Percentiles rank a stretch among this genome's conserved stretches.
Conservation (phyloP, 1,140 invertebrate species). For the Anastatus disparis region DNA sequence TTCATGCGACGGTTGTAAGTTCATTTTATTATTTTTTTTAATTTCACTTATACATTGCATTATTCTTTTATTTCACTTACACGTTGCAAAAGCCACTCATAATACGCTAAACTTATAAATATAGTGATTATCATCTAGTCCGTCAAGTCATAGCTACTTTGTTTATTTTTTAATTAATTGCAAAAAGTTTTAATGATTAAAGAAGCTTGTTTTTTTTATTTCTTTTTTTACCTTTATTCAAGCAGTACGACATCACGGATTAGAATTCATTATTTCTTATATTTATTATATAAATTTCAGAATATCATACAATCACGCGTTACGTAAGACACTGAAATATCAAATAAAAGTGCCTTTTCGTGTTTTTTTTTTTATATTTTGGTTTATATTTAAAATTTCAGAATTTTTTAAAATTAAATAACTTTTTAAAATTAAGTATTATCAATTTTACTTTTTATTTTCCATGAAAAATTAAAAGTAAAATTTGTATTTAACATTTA, state of each 20-base stretch:
- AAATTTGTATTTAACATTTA: not conserved
- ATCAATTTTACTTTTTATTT: constrained; percentile 1
- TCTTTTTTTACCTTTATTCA: not conserved
- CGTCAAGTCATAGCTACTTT: constrained; percentile 32
- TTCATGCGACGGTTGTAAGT: constrained; percentile 1
- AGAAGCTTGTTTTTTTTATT: not conserved
- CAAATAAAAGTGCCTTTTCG: constrained; percentile 22
- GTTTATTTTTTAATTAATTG: not conserved
- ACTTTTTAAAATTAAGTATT: too few relatives aligned
- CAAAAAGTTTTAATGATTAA: not conserved
- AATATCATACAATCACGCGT: constrained; percentile 36
- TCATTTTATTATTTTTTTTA: constrained; percentile 37
- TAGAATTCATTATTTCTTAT: constrained; percentile 20
- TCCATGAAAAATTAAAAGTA: not conserved
- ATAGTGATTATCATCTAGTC: constrained; percentile 45
- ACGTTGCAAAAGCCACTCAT: constrained; percentile 55
- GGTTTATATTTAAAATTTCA: too few relatives aligned
- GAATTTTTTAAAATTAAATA: too few relatives aligned
- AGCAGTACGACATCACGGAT: constrained; percentile 29
- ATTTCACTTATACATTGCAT: too few relatives aligned
- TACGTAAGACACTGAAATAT: constrained; percentile 23
- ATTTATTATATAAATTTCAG: constrained; percentile 13
- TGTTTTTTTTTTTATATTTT: not conserved
- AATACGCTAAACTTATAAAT: constrained; percentile 56
- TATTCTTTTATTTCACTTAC: constrained; percentile 49